Conservation (phyloP, 2,888 invertebrate genomes). For the Cybosia mesomella region DNA sequence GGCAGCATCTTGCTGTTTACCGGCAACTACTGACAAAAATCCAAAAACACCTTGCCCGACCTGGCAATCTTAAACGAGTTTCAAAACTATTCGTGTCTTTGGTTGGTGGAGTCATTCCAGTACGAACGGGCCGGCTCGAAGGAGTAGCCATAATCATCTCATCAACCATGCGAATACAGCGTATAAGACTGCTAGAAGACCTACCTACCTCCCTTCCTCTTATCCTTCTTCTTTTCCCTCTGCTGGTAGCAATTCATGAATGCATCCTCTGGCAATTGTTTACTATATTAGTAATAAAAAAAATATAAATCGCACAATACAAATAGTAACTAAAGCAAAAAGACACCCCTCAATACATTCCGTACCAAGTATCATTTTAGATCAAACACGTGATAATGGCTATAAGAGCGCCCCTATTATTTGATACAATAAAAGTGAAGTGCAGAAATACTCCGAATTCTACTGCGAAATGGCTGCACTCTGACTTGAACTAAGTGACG, state of each 20-base stretch:
- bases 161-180: too few species aligned
- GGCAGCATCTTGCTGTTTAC: too few species aligned
- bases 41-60: too few species aligned
- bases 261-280: background rate
- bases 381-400: constrained; percentile 87
- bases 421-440: constrained; percentile 87
- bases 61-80: background rate
- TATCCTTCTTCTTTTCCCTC: background rate
- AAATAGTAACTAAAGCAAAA: constrained; percentile 62
- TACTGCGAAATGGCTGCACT: constrained; percentile 72
- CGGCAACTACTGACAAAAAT: too few species aligned
- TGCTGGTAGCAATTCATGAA: background rate
- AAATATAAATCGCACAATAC: constrained; percentile 34
- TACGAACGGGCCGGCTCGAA: background rate
- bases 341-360: constrained; percentile 63
- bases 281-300: background rate
- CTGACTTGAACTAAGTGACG: constrained; percentile 62
- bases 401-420: constrained; percentile 87
- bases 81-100: background rate
- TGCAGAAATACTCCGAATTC: constrained; percentile 86
- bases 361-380: constrained; percentile 85
- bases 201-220: too few species aligned
- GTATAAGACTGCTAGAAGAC: too few species aligned
- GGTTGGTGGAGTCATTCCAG: background rate
- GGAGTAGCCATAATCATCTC: background rate